Evolutionary conservation across 2,797 vertebrate species (phyloP).

Genomic region (Phalanger gymnotis): DNA sequence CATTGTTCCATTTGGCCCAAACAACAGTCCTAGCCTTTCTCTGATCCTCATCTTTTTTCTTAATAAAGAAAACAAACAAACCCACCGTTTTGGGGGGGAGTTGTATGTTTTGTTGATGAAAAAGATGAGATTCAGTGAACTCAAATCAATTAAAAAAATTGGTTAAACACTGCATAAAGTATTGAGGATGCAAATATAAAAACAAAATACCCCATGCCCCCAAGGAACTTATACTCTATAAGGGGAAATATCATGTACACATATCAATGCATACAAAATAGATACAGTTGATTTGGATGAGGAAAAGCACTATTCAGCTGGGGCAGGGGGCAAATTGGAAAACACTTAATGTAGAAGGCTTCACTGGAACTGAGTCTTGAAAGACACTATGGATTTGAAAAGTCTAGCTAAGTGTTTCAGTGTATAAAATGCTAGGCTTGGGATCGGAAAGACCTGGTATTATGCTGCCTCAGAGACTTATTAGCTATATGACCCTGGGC

Average conservation of each 20-base stretch:
- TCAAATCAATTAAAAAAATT: not conserved
- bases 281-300: not conserved
- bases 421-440: not conserved
- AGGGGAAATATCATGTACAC: not conserved
- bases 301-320: not conserved
- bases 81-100: not conserved
- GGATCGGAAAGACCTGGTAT: not conserved
- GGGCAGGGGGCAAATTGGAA: not conserved
- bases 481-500: not conserved
- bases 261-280: not conserved
- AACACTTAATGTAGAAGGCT: not conserved
- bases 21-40: not conserved
- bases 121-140: not conserved
- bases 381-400: not conserved
- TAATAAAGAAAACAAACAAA: not conserved
- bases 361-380: not conserved
- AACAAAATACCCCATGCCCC: not conserved
- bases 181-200: not conserved
- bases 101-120: not conserved
- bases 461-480: constrained; percentile 1
- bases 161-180: not conserved
- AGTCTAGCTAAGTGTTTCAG: not conserved
- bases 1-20: not conserved
- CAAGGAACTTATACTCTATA: not conserved
- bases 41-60: constrained; percentile 12